These are phyloP conservation scores for Melanerpes aurifrons DNA, from an alignment of 2,113 vertebrate genomes.

Conservation along the genomic window DNA sequence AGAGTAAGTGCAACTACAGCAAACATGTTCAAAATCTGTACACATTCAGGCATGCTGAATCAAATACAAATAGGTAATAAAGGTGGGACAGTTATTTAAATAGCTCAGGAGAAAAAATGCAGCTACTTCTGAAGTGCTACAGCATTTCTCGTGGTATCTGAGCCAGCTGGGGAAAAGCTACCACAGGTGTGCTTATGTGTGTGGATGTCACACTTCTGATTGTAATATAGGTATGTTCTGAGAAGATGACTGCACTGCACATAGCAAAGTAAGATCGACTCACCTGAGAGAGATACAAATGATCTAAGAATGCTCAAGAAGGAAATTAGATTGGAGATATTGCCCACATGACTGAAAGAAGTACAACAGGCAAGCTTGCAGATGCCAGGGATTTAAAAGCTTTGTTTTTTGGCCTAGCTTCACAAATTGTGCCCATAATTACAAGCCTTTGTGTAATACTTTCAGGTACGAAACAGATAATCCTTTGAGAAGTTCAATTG, in stretches of 20 bases:
- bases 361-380: background rate
- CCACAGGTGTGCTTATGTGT: background rate
- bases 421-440: background rate
- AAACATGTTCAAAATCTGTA: background rate
- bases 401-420: background rate
- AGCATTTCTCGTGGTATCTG: background rate
- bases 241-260: background rate
- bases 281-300: background rate
- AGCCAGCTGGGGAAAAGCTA: background rate
- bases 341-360: background rate
- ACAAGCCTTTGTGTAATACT: slow-evolving; percentile 16
- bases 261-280: background rate
- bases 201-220: background rate
- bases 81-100: background rate
- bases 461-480: slow-evolving; percentile 19
- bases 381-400: background rate
- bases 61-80: background rate
- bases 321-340: background rate
- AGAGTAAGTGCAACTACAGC: background rate
- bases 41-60: background rate
- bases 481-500: background rate
- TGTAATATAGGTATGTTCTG: background rate
- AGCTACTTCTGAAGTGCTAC: background rate
- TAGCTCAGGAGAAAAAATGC: background rate
- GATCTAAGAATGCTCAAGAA: background rate